Percentiles rank a stretch among this genome's conserved stretches.
These are phyloP conservation scores for Alouatta palliata DNA, from an alignment of 2,113 vertebrate genomes.

Conservation along the genomic window DNA sequence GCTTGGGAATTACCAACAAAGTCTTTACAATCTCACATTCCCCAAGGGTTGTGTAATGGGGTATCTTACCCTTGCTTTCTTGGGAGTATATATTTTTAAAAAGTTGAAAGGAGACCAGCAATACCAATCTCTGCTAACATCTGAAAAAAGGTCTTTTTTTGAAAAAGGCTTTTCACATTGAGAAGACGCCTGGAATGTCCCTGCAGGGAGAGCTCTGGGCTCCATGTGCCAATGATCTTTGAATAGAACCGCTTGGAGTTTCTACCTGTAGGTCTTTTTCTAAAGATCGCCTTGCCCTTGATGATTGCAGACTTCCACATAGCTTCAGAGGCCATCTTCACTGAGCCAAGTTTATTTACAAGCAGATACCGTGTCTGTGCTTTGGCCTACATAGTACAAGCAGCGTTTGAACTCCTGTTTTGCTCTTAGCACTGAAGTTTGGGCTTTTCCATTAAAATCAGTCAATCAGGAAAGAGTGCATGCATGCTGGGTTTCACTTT, in stretches of 20 bases:
- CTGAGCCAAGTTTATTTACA: neutral
- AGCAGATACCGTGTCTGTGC: neutral
- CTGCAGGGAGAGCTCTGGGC: neutral
- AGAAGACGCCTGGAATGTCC: neutral
- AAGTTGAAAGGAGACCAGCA: neutral
- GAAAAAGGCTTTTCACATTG: neutral
- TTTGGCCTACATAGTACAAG: neutral
- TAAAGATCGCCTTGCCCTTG: neutral
- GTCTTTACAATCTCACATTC: constrained; percentile 54
- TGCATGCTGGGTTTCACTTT: neutral
- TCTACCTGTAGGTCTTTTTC: neutral
- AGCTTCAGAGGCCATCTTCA: neutral
- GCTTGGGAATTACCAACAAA: constrained; percentile 45
- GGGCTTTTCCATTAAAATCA: constrained; percentile 9
- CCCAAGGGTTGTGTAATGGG: neutral
- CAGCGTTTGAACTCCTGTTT: neutral
- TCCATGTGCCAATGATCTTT: neutral
- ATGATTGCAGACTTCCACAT: neutral
- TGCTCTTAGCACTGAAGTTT: neutral
- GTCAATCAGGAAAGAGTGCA: neutral
- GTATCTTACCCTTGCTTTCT: neutral
- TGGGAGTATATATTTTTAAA: neutral
- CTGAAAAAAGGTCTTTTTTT: neutral
- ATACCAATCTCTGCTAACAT: constrained; percentile 34
- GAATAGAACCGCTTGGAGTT: neutral